These are phyloP conservation scores for Malurus splendens DNA, from an alignment of 2,797 vertebrate genomes.

Conservation along the genomic window DNA sequence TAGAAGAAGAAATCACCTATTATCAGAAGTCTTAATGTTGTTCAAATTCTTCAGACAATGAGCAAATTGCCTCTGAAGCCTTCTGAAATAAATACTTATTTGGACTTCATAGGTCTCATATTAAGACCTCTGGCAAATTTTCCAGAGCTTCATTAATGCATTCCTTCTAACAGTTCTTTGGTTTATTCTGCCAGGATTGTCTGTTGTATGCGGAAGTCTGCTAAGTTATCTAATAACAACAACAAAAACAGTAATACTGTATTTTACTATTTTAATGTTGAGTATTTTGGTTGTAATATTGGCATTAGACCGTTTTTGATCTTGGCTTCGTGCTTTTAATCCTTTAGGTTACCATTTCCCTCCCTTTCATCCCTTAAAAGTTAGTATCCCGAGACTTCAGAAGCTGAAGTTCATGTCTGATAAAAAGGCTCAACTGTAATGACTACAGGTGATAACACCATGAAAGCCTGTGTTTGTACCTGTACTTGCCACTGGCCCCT, in stretches of 20 bases:
- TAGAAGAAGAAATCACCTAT: neutral
- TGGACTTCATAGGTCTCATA: neutral
- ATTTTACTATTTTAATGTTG: neutral
- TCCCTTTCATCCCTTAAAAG: neutral
- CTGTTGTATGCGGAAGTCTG: neutral
- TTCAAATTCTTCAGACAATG: neutral
- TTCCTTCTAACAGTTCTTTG: neutral
- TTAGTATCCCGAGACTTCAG: neutral
- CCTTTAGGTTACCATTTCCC: neutral
- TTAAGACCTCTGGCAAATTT: neutral
- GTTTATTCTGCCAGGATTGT: neutral
- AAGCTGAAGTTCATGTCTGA: neutral
- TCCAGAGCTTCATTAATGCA: neutral
- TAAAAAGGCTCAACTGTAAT: accelerated
- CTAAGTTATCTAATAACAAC: neutral
- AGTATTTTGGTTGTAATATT: neutral
- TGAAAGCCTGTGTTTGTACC: neutral
- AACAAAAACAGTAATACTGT: neutral
- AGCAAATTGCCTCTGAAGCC: neutral
- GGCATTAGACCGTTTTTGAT: neutral
- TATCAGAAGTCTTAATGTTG: neutral
- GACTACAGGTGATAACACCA: neutral
- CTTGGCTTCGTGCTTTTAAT: neutral
- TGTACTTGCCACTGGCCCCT: neutral
- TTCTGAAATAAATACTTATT: neutral